Conservation (phyloP, 1,140 invertebrate genomes). For the Diorhabda carinulata region DNA sequence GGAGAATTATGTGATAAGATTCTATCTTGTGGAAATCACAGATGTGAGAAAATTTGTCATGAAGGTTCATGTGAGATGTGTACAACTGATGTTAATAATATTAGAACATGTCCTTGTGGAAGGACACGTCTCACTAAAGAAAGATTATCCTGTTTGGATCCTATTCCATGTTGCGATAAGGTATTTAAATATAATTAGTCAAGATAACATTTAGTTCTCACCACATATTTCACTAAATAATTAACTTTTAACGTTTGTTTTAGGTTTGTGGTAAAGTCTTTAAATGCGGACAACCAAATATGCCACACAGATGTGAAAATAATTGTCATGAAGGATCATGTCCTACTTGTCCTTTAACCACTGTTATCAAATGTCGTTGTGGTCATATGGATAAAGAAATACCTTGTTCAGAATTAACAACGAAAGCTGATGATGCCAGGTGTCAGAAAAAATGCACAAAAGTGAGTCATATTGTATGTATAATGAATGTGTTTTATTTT, state of each 20-base stretch:
- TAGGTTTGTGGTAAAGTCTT: conserved; percentile 71
- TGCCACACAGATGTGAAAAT: conserved; percentile 66
- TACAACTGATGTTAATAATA: conserved; percentile 56
- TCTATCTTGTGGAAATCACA: conserved; percentile 73
- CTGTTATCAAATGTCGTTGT: conserved; percentile 83
- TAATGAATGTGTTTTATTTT: conserved; percentile 1
- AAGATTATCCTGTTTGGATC: conserved; percentile 73
- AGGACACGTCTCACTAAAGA: conserved; percentile 57
- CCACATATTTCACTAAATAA: not conserved
- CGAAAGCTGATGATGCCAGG: conserved; percentile 65
- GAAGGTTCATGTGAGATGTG: conserved; percentile 62
- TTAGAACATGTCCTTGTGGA: conserved; percentile 82
- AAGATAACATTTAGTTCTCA: not conserved
- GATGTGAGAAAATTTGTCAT: conserved; percentile 71
- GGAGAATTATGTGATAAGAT: conserved; percentile 63
- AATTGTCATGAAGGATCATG: conserved; percentile 78
- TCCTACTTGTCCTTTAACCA: conserved; percentile 74
- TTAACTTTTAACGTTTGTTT: not conserved
- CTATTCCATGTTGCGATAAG: conserved; percentile 80
- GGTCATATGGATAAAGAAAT: conserved; percentile 81
- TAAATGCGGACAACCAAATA: conserved; percentile 70
- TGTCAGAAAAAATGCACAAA: conserved; percentile 89
- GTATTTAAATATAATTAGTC: conserved; percentile 24
- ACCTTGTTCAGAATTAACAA: conserved; percentile 68
- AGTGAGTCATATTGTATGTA: conserved; percentile 46